Evolutionary conservation across 2,888 invertebrate species (phyloP), one percentile per base, ranked within the genome.

Genomic region (Thysanoteuthis rhombus): DNA sequence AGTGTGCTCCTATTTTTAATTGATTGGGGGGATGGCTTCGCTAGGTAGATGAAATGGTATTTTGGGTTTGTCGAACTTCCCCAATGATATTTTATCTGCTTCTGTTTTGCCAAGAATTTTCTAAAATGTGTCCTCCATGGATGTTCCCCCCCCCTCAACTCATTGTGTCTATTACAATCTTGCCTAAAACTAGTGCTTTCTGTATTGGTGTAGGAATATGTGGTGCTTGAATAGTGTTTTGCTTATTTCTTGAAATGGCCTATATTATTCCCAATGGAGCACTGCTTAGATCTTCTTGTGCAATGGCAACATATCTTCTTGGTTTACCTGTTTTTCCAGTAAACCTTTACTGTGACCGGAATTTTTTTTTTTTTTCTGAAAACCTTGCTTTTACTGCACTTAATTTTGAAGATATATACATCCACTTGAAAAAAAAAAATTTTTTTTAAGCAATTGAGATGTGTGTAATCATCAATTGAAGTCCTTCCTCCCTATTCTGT

Each of bases 211-310:
- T 75, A 75, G 75, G 75, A 75, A 75, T 75, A 75, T n/a, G n/a
- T 75, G 75, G n/a, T 75, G 75, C 75, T 75, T 75, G 75, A n/a
- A 3, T 75, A 75, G n/a, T 75, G 36, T 36, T 3, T 75, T 75
- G 75, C 58, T 58, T 58, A 58, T 58, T 58, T 58, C 58, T 58
- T 28, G n/a, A n/a, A 25, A 52, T 25, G 3, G 25, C n/a, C n/a
- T 75, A n/a, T 75, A 75, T 75, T 75, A 75, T 75, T 75, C n/a
- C 75, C 75, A n/a, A 75, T 75, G 75, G 75, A n/a, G 75, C 75
- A 75, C 75, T n/a, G 75, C 75, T 75, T 75, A 75, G 75, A 75
- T 75, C 36, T 75, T 75, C 36, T 75, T 75, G 75, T 75, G 75
- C 75, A 75, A 36, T 75, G 75, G n/a, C 75, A 75, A 75, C 75